phyloP scores from a whole-genome alignment of 2,797 vertebrate genomes.

The Peromyscus nudipes region DNA sequence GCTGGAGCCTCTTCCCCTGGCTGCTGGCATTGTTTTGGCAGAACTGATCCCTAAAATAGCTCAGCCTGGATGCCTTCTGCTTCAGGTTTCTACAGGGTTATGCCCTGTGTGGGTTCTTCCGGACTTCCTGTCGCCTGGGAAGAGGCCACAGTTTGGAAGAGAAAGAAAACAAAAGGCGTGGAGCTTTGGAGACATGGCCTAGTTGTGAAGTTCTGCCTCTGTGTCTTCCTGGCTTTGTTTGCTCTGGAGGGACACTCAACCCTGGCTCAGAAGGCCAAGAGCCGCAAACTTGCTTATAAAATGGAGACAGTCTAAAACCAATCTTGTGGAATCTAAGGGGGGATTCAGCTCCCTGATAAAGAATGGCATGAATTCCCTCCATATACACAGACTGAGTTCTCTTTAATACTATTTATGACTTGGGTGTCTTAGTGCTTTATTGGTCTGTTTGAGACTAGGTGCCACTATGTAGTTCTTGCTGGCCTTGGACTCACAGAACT shows the following conservation, averaged over 20 bases:
- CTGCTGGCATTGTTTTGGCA: slow-evolving; percentile 54
- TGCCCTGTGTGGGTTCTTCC: not conserved
- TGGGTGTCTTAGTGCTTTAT: not conserved
- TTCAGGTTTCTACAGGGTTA: not conserved
- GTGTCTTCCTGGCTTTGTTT: not conserved
- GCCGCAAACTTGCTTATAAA: not conserved
- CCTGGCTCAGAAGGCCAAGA: not conserved
- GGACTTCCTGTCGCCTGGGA: not conserved
- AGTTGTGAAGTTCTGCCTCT: not conserved
- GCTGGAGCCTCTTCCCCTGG: not conserved
- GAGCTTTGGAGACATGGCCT: not conserved
- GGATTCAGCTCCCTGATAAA: slow-evolving; percentile 28
- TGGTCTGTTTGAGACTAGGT: not conserved
- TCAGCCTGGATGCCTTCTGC: slow-evolving; percentile 32
- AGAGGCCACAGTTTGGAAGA: not conserved
- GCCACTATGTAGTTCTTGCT: not conserved
- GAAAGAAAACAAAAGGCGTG: not conserved
- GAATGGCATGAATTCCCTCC: not conserved
- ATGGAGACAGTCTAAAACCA: not conserved
- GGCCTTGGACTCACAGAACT: not conserved
- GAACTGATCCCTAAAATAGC: slow-evolving; percentile 71
- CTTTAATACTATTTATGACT: not conserved
- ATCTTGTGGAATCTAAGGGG: not conserved
- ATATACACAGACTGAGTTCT: not conserved
- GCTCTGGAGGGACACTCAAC: not conserved